Percentiles rank a stretch among this genome's conserved stretches.
phyloP scores from a whole-genome alignment of 2,888 invertebrate genomes.

The Adelognathus sp. region DNA sequence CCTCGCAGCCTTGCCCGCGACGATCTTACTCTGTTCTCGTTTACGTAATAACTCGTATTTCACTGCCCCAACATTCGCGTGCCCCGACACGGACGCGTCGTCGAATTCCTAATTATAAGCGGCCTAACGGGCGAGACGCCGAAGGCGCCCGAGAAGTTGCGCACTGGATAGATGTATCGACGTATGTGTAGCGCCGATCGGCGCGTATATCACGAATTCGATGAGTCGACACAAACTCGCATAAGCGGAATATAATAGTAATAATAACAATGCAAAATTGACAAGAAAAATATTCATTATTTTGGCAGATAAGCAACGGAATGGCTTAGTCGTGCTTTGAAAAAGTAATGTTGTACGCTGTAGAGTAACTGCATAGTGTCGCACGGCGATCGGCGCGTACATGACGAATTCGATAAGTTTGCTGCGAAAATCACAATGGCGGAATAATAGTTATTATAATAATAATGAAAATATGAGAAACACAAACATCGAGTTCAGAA shows the following conservation, averaged over 20 bases:
- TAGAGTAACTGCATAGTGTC: too few species aligned
- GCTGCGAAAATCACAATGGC: too few species aligned
- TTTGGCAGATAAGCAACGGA: too few species aligned
- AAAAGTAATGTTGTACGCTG: too few species aligned
- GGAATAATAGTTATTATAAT: too few species aligned
- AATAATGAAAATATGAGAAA: too few species aligned
- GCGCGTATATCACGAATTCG: neutral
- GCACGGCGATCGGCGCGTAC: neutral
- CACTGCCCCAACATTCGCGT: neutral
- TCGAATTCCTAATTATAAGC: slow-evolving; percentile 57
- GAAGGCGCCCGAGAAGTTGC: neutral
- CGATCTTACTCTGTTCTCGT: slow-evolving; percentile 28
- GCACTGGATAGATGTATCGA: neutral
- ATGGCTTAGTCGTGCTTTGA: too few species aligned
- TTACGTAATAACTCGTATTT: slow-evolving; percentile 48
- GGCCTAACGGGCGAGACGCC: slow-evolving; percentile 20
- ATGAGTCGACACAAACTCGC: too few species aligned
- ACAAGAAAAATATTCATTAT: too few species aligned
- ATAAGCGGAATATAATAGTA: too few species aligned
- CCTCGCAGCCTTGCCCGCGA: neutral
- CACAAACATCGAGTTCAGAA: too few species aligned
- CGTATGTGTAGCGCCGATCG: neutral
- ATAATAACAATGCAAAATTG: too few species aligned
- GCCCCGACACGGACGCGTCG: slow-evolving; percentile 7
- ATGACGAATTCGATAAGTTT: neutral